phyloP scores from a whole-genome alignment of 2,888 invertebrate genomes.

The Ormyrus labotus region DNA sequence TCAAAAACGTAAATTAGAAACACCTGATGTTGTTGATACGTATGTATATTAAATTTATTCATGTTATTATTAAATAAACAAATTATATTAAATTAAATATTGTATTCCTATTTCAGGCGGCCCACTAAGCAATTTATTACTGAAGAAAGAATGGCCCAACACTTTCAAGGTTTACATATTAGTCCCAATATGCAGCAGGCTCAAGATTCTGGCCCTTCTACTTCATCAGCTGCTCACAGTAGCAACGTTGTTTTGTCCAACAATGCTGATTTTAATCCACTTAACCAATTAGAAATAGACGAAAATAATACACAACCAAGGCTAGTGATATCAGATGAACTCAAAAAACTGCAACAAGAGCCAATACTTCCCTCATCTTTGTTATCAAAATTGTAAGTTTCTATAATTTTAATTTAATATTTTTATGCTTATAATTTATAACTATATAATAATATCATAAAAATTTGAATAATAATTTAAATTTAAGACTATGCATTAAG shows the following conservation, averaged over 20 bases:
- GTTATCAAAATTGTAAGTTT: conserved; percentile 75
- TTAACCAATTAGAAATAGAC: conserved; percentile 60
- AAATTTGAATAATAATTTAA: background rate
- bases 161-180: conserved; percentile 86
- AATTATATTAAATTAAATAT: conserved; percentile 22
- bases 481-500: no score
- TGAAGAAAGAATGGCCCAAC: conserved; percentile 90
- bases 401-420: background rate
- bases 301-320: conserved; percentile 66
- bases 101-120: conserved; percentile 59
- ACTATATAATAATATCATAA: background rate
- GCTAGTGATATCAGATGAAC: conserved; percentile 82
- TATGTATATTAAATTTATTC: conserved; percentile 28
- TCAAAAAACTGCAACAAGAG: conserved; percentile 82
- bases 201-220: conserved; percentile 60
- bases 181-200: conserved; percentile 69
- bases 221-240: conserved; percentile 60
- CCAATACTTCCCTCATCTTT: conserved; percentile 83
- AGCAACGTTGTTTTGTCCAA: background rate
- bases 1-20: conserved; percentile 70
- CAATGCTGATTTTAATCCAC: conserved; percentile 61
- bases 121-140: conserved; percentile 85
- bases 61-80: conserved; percentile 13
- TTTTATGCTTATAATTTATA: conserved; percentile 18
- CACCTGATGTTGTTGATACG: conserved; percentile 51